These are phyloP conservation scores for Epinotia bilunana DNA, from an alignment of 2,888 invertebrate species.

Conservation along the genomic window DNA sequence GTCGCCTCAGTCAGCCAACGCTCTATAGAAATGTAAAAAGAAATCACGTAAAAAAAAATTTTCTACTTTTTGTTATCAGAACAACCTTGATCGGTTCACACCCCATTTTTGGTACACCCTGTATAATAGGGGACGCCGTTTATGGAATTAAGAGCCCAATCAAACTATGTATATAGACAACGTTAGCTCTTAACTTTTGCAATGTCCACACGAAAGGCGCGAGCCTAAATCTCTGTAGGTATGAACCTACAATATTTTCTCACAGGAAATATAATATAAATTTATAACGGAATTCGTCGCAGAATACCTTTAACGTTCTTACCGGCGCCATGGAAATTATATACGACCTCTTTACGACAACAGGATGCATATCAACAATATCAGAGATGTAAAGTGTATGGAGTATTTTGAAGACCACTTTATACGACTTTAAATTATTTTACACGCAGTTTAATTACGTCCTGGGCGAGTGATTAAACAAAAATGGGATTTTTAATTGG, in stretches of 20 bases:
- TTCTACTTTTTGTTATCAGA: too few relatives aligned
- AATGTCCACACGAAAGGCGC: too few relatives aligned
- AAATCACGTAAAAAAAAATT: too few relatives aligned
- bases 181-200: too few relatives aligned
- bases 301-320: constrained; percentile 13
- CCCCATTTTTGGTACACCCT: too few relatives aligned
- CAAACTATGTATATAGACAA: neutral
- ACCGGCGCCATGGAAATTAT: constrained; percentile 23
- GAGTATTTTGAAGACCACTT: constrained; percentile 32
- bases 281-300: constrained; percentile 18
- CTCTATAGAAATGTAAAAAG: too few relatives aligned
- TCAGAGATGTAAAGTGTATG: constrained; percentile 16
- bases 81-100: too few relatives aligned
- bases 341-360: constrained; percentile 27
- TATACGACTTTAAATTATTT: constrained; percentile 24
- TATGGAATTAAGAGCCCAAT: too few relatives aligned
- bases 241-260: neutral
- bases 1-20: too few relatives aligned
- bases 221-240: too few relatives aligned
- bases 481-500: constrained; percentile 18
- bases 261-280: constrained; percentile 11
- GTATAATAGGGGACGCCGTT: too few relatives aligned
- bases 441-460: constrained; percentile 23
- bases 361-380: constrained; percentile 31
- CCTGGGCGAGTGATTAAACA: constrained; percentile 10